A percentile compares a stretch with the other conserved stretches of the same genome.
These are phyloP conservation scores for Sminthopsis crassicaudata DNA, from an alignment of 2,113 vertebrate species.

Conservation along the genomic window DNA sequence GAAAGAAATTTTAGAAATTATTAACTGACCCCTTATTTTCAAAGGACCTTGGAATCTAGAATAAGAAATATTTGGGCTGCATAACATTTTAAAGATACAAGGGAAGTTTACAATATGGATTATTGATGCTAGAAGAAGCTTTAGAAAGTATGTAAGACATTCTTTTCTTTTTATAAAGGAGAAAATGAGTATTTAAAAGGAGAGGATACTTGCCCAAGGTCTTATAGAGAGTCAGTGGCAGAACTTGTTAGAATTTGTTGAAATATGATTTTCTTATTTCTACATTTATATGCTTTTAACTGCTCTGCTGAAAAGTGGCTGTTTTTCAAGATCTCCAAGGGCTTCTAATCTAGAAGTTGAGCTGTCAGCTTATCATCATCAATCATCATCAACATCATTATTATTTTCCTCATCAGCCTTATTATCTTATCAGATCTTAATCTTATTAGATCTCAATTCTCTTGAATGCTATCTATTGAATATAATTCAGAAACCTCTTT, in stretches of 20 bases:
- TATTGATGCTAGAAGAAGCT: neutral
- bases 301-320: neutral
- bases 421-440: too few species aligned
- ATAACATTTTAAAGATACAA: neutral
- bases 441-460: neutral
- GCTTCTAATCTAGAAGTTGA: neutral
- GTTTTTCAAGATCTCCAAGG: neutral
- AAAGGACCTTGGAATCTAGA: neutral
- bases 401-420: too few species aligned
- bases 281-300: neutral
- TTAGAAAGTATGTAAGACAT: neutral
- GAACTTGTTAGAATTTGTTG: neutral
- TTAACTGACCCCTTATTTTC: neutral
- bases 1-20: neutral
- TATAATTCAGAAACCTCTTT: neutral
- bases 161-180: neutral
- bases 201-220: neutral
- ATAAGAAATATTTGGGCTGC: neutral
- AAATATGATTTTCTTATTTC: neutral
- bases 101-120: neutral
- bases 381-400: neutral
- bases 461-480: neutral
- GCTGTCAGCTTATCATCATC: neutral
- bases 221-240: neutral
- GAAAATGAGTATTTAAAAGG: neutral